These are phyloP conservation scores for Hydra vulgaris DNA, from an alignment of 30 jellyfish, hydroid and myxozoan genomes.

Conservation along the genomic window DNA sequence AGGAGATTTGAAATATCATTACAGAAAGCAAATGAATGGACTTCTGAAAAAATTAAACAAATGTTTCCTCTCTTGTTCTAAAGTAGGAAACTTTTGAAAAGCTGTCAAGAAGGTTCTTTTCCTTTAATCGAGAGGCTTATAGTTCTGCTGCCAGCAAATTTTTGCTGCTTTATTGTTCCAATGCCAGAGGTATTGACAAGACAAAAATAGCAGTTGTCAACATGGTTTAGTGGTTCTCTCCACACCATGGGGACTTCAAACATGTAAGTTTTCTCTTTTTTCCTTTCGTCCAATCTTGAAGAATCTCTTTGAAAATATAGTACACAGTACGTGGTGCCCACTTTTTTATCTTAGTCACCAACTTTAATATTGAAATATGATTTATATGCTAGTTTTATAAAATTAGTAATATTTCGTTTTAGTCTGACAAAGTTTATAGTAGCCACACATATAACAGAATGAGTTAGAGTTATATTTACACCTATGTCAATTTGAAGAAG, in stretches of 20 bases:
- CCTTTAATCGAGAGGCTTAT: neutral
- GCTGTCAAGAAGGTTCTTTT: neutral
- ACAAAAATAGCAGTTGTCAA: neutral
- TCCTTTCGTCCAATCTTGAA: neutral
- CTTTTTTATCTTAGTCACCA: neutral
- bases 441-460: too few relatives aligned
- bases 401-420: too few relatives aligned
- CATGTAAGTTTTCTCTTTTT: neutral
- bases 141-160: neutral
- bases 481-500: too few relatives aligned
- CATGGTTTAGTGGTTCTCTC: constrained; percentile 3
- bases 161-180: neutral
- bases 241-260: neutral
- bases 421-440: neutral
- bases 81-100: neutral
- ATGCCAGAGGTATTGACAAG: neutral
- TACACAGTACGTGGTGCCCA: neutral
- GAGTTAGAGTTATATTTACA: too few relatives aligned
- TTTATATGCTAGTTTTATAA: neutral
- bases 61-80: neutral
- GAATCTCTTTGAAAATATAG: neutral
- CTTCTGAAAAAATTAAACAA: neutral
- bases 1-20: neutral
- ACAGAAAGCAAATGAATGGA: neutral
- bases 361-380: neutral